Conservation (phyloP, 2,888 invertebrate species). For the Tanytarsus gracilentus region DNA sequence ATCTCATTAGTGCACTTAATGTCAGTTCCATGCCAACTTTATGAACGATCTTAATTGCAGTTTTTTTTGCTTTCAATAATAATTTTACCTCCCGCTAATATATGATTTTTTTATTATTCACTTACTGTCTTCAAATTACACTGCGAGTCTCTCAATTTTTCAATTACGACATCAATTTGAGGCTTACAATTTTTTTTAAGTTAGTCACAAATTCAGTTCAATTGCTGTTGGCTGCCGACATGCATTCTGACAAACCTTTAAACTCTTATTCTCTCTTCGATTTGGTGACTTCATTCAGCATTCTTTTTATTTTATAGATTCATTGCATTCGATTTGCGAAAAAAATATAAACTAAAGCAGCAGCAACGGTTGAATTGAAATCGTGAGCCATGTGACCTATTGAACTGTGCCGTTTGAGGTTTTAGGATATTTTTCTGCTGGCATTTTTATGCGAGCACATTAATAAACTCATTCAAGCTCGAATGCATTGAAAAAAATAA, state of each 20-base stretch:
- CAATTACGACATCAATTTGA: not conserved
- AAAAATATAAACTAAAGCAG: not conserved
- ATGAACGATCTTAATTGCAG: too few relatives aligned
- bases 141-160: not conserved
- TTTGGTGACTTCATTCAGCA: conserved; percentile 3
- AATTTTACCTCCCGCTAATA: too few relatives aligned
- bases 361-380: not conserved
- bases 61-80: too few relatives aligned
- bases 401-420: not conserved
- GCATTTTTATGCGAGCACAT: not conserved
- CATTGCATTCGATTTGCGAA: not conserved
- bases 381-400: conserved; percentile 9
- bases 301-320: not conserved
- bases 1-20: not conserved
- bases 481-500: conserved; percentile 8
- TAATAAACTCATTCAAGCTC: too few relatives aligned
- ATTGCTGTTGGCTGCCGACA: not conserved
- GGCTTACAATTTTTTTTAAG: not conserved
- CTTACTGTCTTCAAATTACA: not conserved
- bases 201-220: not conserved
- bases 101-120: not conserved
- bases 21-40: not conserved
- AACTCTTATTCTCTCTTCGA: not conserved
- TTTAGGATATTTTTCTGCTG: too few relatives aligned
- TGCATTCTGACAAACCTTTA: too few relatives aligned